Conservation (phyloP, 2,888 invertebrate species). For the Chesias legatella region DNA sequence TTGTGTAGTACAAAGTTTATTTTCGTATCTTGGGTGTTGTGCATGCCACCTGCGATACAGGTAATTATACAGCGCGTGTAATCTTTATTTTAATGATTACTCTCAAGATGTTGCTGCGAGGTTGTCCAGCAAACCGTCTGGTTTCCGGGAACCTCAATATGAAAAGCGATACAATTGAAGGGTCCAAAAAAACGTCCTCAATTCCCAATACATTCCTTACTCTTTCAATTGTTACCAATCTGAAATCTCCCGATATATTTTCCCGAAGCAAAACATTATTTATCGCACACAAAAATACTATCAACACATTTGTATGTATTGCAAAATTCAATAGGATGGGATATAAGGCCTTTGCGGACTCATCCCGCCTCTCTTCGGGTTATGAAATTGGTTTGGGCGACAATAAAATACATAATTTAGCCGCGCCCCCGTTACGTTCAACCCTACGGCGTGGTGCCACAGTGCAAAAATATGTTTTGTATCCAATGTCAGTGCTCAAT, state of each 20-base stretch:
- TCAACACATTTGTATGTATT: constrained; percentile 61
- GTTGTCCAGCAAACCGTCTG: no score
- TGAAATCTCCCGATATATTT: constrained; percentile 23
- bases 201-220: constrained; percentile 2
- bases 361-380: constrained; percentile 57
- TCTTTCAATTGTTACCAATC: constrained; percentile 24
- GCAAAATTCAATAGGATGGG: constrained; percentile 60
- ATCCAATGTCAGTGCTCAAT: no score
- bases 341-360: constrained; percentile 45
- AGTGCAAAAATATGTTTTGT: constrained; percentile 13
- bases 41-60: no score
- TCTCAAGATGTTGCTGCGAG: no score
- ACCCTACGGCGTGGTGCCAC: constrained; percentile 23
- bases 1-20: no score
- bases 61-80: no score
- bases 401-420: constrained; percentile 73
- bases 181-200: not conserved
- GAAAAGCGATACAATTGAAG: no score
- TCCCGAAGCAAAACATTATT: constrained; percentile 32
- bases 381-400: constrained; percentile 67
- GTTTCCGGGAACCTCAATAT: no score
- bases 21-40: no score
- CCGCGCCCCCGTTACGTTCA: constrained; percentile 37
- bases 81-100: no score
- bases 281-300: constrained; percentile 43